These are phyloP conservation scores for Troides helena DNA, from an alignment of 2,888 invertebrate genomes.

Conservation along the genomic window DNA sequence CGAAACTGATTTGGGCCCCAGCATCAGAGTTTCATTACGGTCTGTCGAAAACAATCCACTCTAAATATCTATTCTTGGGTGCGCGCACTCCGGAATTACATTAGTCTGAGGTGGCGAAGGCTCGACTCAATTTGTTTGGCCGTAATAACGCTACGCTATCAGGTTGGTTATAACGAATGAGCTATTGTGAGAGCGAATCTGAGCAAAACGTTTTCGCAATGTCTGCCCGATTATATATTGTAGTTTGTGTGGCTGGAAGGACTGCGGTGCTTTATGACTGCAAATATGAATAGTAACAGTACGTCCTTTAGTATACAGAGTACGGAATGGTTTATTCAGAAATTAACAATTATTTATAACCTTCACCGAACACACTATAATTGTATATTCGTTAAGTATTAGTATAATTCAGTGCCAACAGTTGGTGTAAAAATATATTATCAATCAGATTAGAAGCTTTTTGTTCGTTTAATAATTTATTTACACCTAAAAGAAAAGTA, in stretches of 20 bases:
- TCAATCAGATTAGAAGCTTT: no score
- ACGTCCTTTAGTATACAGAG: constrained; percentile 7
- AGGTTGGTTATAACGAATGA: constrained; percentile 77
- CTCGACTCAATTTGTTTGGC: constrained; percentile 80
- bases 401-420: no score
- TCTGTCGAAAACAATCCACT: constrained; percentile 81
- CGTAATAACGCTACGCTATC: constrained; percentile 77
- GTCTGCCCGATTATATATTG: constrained; percentile 63
- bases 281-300: constrained; percentile 23
- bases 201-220: constrained; percentile 70
- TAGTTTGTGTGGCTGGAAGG: constrained; percentile 38
- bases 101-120: constrained; percentile 81
- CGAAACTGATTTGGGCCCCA: constrained; percentile 76
- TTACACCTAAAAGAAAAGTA: background rate
- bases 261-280: constrained; percentile 24
- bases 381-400: background rate
- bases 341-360: constrained; percentile 1
- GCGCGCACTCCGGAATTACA: constrained; percentile 78
- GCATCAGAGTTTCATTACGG: constrained; percentile 80
- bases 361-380: background rate
- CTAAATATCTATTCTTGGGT: constrained; percentile 81
- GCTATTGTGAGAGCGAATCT: constrained; percentile 76
- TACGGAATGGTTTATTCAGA: background rate
- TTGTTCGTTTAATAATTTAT: no score
- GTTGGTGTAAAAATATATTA: no score